Conservation (phyloP, 2,113 vertebrate genomes). For the Burhinus bistriatus region DNA sequence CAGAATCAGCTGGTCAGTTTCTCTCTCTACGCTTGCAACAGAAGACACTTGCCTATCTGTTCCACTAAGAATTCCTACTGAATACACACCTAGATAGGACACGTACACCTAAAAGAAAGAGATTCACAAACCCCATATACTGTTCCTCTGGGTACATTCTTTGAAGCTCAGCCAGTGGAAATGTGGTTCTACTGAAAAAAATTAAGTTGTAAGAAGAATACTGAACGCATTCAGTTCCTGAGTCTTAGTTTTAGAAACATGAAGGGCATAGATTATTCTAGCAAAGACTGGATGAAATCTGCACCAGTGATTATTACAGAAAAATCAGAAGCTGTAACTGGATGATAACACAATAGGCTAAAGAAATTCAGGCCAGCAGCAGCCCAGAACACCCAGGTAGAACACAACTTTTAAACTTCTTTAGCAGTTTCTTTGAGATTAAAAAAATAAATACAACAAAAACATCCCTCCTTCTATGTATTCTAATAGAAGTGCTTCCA, state of each 20-base stretch:
- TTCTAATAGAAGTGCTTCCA: neutral
- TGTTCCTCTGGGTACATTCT: neutral
- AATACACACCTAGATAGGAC: neutral
- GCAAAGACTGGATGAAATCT: neutral
- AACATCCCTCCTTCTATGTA: fast-evolving
- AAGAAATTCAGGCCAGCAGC: neutral
- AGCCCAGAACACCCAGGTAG: neutral
- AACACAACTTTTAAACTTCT: neutral
- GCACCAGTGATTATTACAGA: neutral
- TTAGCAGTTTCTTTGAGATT: neutral
- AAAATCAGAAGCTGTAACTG: neutral
- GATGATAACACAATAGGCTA: neutral
- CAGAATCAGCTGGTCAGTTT: neutral
- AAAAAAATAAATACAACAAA: neutral
- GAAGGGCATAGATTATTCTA: neutral
- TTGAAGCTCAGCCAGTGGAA: slow-evolving; percentile 3
- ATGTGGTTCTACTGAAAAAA: neutral
- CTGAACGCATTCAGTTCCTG: neutral
- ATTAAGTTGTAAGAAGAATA: neutral
- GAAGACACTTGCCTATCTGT: neutral
- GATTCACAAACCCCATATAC: neutral
- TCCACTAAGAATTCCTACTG: neutral
- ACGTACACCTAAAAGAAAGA: neutral
- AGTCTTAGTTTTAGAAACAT: neutral
- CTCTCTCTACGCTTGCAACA: neutral